Base-by-base conservation (phyloP, 1,140 invertebrate genomes). In the Pseudomyrmex sp. region DNA sequence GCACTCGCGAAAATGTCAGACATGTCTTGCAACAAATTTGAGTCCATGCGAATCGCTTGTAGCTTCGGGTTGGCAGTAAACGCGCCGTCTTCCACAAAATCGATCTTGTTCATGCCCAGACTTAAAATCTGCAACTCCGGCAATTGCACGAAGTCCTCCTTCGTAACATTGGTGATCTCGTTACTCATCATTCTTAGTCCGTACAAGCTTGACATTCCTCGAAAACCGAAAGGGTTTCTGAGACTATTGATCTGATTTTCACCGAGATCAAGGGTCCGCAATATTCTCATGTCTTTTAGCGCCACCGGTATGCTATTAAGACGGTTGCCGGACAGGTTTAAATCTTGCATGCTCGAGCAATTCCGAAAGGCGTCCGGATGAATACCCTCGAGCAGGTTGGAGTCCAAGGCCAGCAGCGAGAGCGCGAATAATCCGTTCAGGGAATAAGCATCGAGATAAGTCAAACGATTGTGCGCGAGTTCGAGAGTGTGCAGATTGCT, bases 281-380 rank as follows among this genome's bases (percentile, higher is more conserved):
- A 94, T 90, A 97, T 95, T 83, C 96, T 95, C 95, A 98, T 95
- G 89, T 97, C 96, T 90, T 96, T 95, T 77, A 98, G 94, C 12
- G 97, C 97, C 61, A 95, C 94, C 1, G 98, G 98, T 65, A 98
- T 95, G 79, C 94, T 93, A 59, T 95, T 95, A 85, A 99, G 94
- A 90, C 96, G 95, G 94, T 99, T 99, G 23, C 96, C 96, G 90
- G 97, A 97, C 70, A 98, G 94, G 92, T 98, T 97, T 77, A 99
- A 94, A 87, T 98, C 97, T 91, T 96, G 96, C 58, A 97, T 94
- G 93, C 96, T 95, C 46, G 96, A 97, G 91, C 97, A 97, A 93
- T 98, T 98, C 94, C 95, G 96, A 89, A 98, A 98, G 46, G 98
- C 96, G 83, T 97, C 96, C 50, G 95, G 94, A 91, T 97, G 96